These are phyloP conservation scores for Protula sp. DNA, from an alignment of 2,888 invertebrate species.

Conservation along the genomic window DNA sequence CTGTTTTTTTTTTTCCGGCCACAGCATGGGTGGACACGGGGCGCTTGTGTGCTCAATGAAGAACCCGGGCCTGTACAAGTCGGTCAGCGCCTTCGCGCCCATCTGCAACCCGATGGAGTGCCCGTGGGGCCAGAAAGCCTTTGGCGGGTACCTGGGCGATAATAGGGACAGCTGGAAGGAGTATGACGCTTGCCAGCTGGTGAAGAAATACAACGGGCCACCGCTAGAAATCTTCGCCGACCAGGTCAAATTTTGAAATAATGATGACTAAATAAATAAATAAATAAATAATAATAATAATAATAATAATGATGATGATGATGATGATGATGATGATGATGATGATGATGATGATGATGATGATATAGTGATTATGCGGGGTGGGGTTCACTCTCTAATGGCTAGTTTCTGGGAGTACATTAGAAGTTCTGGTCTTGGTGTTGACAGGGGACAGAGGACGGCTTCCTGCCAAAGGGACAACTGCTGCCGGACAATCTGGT, in stretches of 20 bases:
- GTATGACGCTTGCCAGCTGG: constrained; percentile 85
- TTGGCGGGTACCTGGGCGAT: constrained; percentile 60
- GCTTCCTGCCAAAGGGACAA: constrained; percentile 70
- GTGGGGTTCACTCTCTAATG: too few species aligned
- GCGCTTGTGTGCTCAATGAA: constrained; percentile 83
- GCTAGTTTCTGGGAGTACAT: too few species aligned
- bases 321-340: constrained; percentile 5
- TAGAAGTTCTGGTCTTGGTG: too few species aligned
- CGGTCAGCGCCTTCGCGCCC: constrained; percentile 90
- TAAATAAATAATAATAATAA: neutral
- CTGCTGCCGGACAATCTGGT: constrained; percentile 80
- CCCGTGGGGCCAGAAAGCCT: constrained; percentile 82
- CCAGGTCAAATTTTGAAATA: too few species aligned
- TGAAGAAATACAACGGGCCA: constrained; percentile 76
- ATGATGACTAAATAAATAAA: too few species aligned
- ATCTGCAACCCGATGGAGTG: constrained; percentile 81
- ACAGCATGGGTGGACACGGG: constrained; percentile 99
- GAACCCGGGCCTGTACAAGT: constrained; percentile 76
- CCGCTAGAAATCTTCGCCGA: constrained; percentile 80
- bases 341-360: constrained; percentile 5
- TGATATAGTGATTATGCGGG: too few species aligned
- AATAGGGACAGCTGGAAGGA: constrained; percentile 45
- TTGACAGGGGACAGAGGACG: constrained; percentile 74
- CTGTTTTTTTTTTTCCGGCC: too few species aligned
- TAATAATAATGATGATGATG: neutral